Conservation (phyloP, 53 echinoderm and acorn worm species). For the Patiria pectinifera region DNA sequence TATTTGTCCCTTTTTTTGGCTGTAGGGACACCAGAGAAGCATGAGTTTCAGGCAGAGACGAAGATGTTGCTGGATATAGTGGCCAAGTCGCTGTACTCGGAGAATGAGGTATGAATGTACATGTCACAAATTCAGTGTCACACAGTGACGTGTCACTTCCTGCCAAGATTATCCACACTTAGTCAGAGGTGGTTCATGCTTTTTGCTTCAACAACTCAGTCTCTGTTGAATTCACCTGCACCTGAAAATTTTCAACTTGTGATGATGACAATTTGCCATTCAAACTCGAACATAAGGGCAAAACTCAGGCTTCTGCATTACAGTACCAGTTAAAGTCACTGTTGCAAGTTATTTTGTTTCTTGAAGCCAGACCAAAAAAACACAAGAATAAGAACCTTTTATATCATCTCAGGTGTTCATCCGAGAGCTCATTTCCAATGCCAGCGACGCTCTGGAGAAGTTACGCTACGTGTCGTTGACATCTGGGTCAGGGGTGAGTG, state of each 20-base stretch:
- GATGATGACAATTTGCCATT: no score
- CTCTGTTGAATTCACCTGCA: no score
- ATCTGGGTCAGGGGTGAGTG: conserved; percentile 58
- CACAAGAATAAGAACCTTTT: not conserved
- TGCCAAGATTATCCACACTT: no score
- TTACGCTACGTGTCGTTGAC: conserved; percentile 87
- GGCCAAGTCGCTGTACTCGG: conserved; percentile 93
- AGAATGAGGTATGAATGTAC: conserved; percentile 79
- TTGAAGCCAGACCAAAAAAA: no score
- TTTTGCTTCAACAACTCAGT: no score
- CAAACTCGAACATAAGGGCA: no score
- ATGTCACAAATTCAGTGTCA: not conserved
- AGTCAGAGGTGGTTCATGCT: no score
- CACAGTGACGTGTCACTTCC: no score
- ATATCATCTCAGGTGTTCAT: conserved; percentile 83
- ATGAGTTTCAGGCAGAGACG: conserved; percentile 95
- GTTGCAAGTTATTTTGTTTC: no score
- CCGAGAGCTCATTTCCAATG: conserved; percentile 94
- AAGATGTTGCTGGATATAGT: conserved; percentile 94
- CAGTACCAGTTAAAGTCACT: no score
- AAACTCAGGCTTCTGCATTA: no score
- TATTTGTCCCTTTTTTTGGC: not conserved
- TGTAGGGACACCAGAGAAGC: conserved; percentile 73
- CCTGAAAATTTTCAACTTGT: no score
- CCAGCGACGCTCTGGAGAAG: conserved; percentile 97